Percentiles rank a stretch among this genome's conserved stretches.
Evolutionary conservation across 2,113 vertebrate species (phyloP).

Genomic region (Pithys albifrons): DNA sequence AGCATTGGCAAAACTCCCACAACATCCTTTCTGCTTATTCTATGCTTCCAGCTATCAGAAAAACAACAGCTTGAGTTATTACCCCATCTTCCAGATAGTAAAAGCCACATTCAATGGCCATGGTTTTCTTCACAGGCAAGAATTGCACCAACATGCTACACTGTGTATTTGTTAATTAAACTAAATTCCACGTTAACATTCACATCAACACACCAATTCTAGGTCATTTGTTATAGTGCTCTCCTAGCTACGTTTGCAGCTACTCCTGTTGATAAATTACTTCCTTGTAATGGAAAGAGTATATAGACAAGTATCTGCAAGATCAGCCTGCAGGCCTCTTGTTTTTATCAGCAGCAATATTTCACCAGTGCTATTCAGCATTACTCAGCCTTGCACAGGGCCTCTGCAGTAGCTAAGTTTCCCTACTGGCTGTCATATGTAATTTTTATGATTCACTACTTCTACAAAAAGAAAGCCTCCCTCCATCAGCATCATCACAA

Average conservation of each 20-base stretch:
- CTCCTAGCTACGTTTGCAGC: not conserved
- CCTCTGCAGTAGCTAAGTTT: not conserved
- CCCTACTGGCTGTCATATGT: not conserved
- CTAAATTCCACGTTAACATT: not conserved
- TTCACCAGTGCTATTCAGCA: not conserved
- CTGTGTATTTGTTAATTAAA: not conserved
- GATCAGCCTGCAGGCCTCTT: not conserved
- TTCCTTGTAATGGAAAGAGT: not conserved
- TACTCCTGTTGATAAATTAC: not conserved
- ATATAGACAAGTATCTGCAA: not conserved
- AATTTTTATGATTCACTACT: not conserved
- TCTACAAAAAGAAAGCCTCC: not conserved
- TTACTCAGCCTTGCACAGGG: not conserved
- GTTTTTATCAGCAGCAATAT: not conserved
- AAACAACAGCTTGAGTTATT: not conserved
- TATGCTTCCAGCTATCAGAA: not conserved
- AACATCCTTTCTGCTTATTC: not conserved
- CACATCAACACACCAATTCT: accelerated
- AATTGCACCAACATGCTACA: not conserved
- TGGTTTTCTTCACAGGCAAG: not conserved
- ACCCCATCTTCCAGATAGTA: not conserved
- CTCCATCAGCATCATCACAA: not conserved
- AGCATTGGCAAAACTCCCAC: not conserved
- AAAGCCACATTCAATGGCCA: not conserved
- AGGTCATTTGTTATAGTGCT: not conserved